Base-by-base conservation (phyloP, 2,797 vertebrate species). In the Syndactyla subalaris region DNA sequence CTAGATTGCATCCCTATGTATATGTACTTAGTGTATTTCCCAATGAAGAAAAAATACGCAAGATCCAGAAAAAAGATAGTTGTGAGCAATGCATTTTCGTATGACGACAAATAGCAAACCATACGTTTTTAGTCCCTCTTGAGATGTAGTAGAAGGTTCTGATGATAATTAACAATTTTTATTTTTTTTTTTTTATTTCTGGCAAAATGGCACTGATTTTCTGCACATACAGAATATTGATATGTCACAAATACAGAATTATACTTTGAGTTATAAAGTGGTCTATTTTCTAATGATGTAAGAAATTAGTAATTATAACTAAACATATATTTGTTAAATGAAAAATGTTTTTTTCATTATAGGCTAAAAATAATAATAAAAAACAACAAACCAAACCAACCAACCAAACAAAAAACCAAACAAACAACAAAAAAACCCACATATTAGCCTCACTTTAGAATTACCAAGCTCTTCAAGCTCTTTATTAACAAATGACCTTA, bases 141-240 rank as follows among this genome's bases (percentile, higher is more conserved):
- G 29, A 85, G 38, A 6, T 92, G 9, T 39, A 82, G 18, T 38
- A 94, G 85, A 94, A 83, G 13, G 1, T 15, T n/a, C 23, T 80
- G 78, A 79, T 30, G 20, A 61, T 41, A 94, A 79, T 73, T 88
- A 71, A 7, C 0, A 29, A 4, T 38, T 85, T 71, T 17, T 67
- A 15, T 88, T 85, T 54, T 81, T 71, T 17, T 61, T 10, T 88
- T 83, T 54, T 24, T 81, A 10, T 85, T 85, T 83, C 63, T 81
- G 65, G 8, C 8, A 96, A 93, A 85, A 91, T 54, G 45, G 3
- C 51, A 85, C 66, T 39, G 30, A 82, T 93, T 93, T 94, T 88
- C 73, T 82, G 16, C 30, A 45, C 0, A 7, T 27, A 51, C 13
- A 77, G 66, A 90, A 92, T 48, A 80, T 36, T 70, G 26, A 14